A percentile compares a stretch with the other conserved stretches of the same genome.
These are phyloP conservation scores for Hyperopisus bebe DNA, from an alignment of 2,113 vertebrate genomes.

Conservation along the genomic window DNA sequence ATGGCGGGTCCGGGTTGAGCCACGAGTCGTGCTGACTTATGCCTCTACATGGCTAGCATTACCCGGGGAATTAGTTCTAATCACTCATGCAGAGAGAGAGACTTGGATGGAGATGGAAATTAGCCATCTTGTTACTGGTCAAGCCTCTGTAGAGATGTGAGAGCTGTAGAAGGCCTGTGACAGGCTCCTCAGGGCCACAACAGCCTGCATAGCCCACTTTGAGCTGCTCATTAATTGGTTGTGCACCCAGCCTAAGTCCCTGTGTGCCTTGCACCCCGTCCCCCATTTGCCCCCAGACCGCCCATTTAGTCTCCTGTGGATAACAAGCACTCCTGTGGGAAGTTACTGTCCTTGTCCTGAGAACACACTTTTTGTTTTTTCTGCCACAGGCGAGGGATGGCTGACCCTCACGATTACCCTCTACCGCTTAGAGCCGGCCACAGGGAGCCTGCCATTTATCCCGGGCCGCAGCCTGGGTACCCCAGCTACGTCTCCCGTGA, in stretches of 20 bases:
- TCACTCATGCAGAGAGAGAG: constrained; percentile 16
- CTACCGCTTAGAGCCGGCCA: constrained; percentile 66
- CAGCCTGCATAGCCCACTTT: neutral
- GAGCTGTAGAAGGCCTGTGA: neutral
- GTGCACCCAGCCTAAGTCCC: neutral
- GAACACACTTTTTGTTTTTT: constrained; percentile 30
- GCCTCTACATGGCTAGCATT: constrained; percentile 7
- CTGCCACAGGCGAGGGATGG: constrained; percentile 68
- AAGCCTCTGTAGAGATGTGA: neutral
- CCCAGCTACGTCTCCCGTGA: constrained; percentile 58
- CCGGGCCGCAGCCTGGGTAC: constrained; percentile 56
- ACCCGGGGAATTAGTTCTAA: constrained; percentile 26
- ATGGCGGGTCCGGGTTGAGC: constrained; percentile 14
- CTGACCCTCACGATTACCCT: constrained; percentile 73
- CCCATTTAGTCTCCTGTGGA: neutral
- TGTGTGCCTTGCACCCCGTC: neutral
- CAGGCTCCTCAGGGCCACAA: neutral
- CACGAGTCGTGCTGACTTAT: constrained; percentile 23
- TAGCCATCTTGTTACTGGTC: constrained; percentile 16
- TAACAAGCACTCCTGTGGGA: neutral
- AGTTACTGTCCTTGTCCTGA: neutral
- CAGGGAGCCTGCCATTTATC: constrained; percentile 67
- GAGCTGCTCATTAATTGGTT: neutral
- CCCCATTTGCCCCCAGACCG: neutral
- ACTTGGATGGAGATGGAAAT: neutral